These are phyloP conservation scores for Coregonus ussuriensis DNA, from an alignment of 2,797 vertebrate genomes.

Conservation along the genomic window DNA sequence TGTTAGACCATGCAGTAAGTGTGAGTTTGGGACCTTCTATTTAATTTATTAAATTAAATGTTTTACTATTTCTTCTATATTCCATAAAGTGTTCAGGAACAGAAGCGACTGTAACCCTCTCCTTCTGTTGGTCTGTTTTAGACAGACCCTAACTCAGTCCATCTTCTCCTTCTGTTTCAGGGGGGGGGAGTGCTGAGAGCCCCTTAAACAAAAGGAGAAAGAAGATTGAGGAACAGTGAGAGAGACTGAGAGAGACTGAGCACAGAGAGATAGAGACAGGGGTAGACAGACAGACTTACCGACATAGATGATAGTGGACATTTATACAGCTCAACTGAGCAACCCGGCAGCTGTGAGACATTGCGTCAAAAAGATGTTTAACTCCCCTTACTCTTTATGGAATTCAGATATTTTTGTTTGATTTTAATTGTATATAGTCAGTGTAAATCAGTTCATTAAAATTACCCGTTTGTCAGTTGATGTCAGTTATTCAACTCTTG, in stretches of 20 bases:
- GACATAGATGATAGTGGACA: background rate
- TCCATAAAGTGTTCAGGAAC: background rate
- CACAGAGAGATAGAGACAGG: background rate
- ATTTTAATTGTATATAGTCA: background rate
- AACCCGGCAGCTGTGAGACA: constrained; percentile 66
- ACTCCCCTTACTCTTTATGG: constrained; percentile 2
- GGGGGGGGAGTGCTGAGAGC: constrained; percentile 72
- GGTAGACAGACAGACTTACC: too few relatives aligned
- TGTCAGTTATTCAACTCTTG: background rate
- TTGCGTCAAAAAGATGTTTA: background rate
- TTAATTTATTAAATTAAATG: too few relatives aligned
- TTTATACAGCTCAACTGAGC: constrained; percentile 38
- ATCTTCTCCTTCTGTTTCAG: constrained; percentile 85
- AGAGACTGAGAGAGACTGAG: constrained; percentile 65
- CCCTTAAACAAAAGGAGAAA: constrained; percentile 82
- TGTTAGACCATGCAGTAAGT: background rate
- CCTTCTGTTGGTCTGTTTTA: background rate
- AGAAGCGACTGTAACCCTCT: background rate
- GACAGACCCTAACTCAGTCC: constrained; percentile 30
- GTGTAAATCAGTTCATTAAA: background rate
- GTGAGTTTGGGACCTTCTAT: background rate
- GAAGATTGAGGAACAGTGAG: constrained; percentile 56
- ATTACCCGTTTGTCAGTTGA: background rate
- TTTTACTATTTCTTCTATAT: background rate
- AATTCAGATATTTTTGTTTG: background rate